phyloP scores from a whole-genome alignment of 2,797 vertebrate species.

The Clarias laeviceps region DNA sequence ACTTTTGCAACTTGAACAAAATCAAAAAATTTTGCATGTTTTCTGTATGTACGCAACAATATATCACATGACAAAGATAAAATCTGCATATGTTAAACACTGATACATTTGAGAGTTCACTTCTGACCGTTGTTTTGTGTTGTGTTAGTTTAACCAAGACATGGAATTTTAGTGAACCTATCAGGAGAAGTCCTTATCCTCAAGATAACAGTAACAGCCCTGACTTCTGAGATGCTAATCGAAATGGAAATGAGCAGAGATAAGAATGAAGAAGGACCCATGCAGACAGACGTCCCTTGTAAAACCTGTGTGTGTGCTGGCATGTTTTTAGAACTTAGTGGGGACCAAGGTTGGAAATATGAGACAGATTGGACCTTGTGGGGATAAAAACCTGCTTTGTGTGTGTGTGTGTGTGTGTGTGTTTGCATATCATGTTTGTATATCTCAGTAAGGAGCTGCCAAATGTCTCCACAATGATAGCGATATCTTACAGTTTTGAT shows the following conservation, averaged over 20 bases:
- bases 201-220: constrained; percentile 51
- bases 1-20: too few relatives aligned
- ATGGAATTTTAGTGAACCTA: constrained; percentile 48
- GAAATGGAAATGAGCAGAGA: constrained; percentile 56
- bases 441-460: not conserved
- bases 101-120: not conserved
- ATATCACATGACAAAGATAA: not conserved
- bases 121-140: constrained; percentile 29
- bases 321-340: not conserved
- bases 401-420: not conserved
- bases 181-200: constrained; percentile 48
- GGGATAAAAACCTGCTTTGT: not conserved
- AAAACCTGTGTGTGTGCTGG: constrained; percentile 11
- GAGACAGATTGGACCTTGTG: not conserved
- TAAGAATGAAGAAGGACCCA: constrained; percentile 45
- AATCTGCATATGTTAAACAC: not conserved
- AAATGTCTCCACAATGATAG: not conserved
- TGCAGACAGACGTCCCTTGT: constrained; percentile 26
- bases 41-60: not conserved
- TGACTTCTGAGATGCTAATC: constrained; percentile 48
- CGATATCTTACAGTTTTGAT: not conserved
- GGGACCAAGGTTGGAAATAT: not conserved
- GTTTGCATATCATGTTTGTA: not conserved
- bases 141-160: not conserved
- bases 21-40: not conserved